Evolutionary conservation across 2,888 invertebrate genomes (phyloP), one percentile per base, ranked within the genome.

Genomic region (Lottia scabra): DNA sequence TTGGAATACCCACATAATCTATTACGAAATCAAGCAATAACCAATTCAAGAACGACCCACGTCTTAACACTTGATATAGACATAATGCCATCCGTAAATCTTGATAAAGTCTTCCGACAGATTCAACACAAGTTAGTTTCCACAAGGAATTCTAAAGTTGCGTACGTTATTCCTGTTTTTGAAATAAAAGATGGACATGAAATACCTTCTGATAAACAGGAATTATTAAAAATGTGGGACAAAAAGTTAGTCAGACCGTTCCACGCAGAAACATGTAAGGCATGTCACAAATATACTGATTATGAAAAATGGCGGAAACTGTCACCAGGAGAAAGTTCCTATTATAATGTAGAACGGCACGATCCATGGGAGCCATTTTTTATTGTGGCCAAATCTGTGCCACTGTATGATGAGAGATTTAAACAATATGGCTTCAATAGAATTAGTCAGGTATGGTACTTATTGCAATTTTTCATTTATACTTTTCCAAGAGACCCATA

Each of bases 331-430:
- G 78, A 44, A 67, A 78, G 46, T 76, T 90, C 66, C 78, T 85
- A 90, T 2, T 92, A 91, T 83, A 90, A 91, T 75, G 90, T 91
- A 1, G 83, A 91, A 26, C 92, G 92, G 91, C 87, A 88, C 76
- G 91, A 91, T 81, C 91, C 92, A 0, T 92, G 91, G 91, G 92
- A 92, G 78, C 92, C 92, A 2, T 92, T 92, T 81, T 92, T 90
- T 84, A 91, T 92, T 70, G 88, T 90, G 16, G 84, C 88, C n/a
- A 85, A 87, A 43, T 88, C 89, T 2, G 46, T 86, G 23, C 92
- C 92, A 0, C 83, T 87, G 56, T 92, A 91, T 83, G 92, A 92
- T 82, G 91, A 91, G 80, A 84, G 92, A 64, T 92, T 92, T 83
- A 90, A 90, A 70, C 92, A 92, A 84, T 92, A 91, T 84, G 92